Percentiles rank a stretch among this genome's conserved stretches.
Conservation (phyloP, 2,113 vertebrate genomes). For the Osmerus eperlanus region DNA sequence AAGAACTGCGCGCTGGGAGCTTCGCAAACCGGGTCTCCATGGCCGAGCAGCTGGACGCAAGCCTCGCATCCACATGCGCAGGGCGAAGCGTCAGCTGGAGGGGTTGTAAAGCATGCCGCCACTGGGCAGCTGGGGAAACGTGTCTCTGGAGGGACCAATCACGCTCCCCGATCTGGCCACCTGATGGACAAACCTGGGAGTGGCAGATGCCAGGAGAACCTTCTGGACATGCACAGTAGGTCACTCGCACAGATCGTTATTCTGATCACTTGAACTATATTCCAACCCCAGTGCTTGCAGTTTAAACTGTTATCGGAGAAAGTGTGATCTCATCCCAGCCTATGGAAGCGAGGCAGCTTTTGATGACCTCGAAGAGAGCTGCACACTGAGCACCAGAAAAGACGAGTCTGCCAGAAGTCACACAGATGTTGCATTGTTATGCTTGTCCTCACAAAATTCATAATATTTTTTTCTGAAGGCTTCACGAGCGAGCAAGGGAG, state of each 20-base stretch:
- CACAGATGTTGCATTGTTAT: constrained; percentile 43
- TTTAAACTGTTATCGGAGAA: constrained; percentile 20
- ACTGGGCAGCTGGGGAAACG: no score
- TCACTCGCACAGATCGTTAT: background rate
- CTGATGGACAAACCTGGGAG: no score
- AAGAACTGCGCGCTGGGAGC: no score
- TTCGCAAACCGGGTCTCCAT: no score
- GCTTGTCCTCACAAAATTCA: constrained; percentile 30
- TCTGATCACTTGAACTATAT: background rate
- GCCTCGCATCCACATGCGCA: no score
- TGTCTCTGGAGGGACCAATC: no score
- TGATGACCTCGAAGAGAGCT: constrained; percentile 8
- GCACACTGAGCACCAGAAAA: constrained; percentile 28
- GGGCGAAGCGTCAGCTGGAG: no score
- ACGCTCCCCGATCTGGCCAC: no score
- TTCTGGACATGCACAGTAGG: no score
- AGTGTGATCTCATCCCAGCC: constrained; percentile 16
- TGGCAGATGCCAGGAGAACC: no score
- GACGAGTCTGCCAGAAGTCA: constrained; percentile 34
- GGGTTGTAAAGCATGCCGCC: no score
- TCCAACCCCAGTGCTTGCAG: background rate
- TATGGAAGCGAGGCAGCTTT: constrained; percentile 9
- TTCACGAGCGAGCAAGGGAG: constrained; percentile 1
- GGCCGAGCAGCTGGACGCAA: no score
- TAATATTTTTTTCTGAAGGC: background rate